Percentiles rank a stretch among this genome's conserved stretches.
phyloP scores from a whole-genome alignment of 2,888 invertebrate genomes.

The Merodon equestris region DNA sequence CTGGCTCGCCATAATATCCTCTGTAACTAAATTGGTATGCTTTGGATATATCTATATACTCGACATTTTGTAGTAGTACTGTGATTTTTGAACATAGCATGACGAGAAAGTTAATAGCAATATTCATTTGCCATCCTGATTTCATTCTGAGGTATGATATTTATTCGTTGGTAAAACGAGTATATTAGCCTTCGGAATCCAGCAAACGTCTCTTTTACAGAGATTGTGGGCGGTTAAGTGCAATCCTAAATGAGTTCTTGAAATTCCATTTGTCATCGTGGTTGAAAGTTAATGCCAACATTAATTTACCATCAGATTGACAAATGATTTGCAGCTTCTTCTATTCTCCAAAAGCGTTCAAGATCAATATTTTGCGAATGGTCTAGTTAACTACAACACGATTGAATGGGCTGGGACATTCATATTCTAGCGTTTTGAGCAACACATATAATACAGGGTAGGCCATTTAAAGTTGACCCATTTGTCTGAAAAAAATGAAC shows the following conservation, averaged over 20 bases:
- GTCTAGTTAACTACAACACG: constrained; percentile 4
- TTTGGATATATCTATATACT: constrained; percentile 29
- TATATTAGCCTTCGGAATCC: too few relatives aligned
- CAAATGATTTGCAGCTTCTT: constrained; percentile 12
- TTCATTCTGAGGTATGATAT: too few relatives aligned
- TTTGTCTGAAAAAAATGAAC: too few relatives aligned
- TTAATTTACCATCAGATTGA: constrained; percentile 2
- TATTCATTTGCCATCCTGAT: too few relatives aligned
- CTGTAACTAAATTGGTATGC: constrained; percentile 7
- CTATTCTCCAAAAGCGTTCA: neutral
- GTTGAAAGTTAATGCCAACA: constrained; percentile 9
- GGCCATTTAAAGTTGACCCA: too few relatives aligned
- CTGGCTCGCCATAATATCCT: too few relatives aligned
- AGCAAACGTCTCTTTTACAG: too few relatives aligned
- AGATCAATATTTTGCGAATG: constrained; percentile 1
- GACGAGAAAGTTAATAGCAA: neutral
- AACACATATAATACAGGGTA: neutral
- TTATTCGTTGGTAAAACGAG: too few relatives aligned
- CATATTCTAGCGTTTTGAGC: neutral
- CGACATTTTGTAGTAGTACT: neutral
- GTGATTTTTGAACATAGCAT: too few relatives aligned
- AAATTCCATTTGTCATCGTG: neutral
- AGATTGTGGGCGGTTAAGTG: too few relatives aligned
- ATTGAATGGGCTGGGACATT: too few relatives aligned
- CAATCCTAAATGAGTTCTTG: too few relatives aligned